Conservation (phyloP, 2,797 vertebrate genomes). For the Harpagifer antarcticus region DNA sequence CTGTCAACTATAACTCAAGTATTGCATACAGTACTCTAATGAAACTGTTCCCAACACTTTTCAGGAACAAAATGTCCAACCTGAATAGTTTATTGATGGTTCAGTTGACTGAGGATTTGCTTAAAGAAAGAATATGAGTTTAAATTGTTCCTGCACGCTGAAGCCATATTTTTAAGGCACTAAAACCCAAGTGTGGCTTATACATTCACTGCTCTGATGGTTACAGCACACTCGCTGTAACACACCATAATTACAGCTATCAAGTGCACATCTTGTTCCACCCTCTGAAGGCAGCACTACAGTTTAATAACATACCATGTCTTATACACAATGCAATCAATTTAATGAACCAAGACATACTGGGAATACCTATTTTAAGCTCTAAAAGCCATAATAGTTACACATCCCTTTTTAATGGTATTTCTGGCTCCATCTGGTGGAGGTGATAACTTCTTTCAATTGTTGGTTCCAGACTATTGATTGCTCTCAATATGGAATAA, state of each 20-base stretch:
- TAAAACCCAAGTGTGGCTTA: conserved; percentile 10
- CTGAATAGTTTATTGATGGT: neutral
- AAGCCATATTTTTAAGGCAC: neutral
- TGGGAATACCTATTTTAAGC: neutral
- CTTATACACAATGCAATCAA: neutral
- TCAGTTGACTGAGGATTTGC: neutral
- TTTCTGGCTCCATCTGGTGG: conserved; percentile 55
- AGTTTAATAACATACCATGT: neutral
- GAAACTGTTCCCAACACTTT: neutral
- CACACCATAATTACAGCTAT: neutral
- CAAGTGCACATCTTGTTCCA: conserved; percentile 4
- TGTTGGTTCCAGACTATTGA: neutral
- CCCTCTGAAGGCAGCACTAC: neutral
- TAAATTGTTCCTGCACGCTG: neutral
- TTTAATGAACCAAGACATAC: neutral
- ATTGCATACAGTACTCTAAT: neutral
- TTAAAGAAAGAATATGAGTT: neutral
- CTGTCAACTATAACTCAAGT: too few relatives aligned
- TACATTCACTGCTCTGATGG: neutral
- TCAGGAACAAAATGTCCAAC: neutral
- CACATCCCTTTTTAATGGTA: neutral
- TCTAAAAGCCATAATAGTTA: neutral
- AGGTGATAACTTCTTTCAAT: neutral
- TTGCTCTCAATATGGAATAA: neutral
- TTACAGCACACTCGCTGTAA: neutral